These are phyloP conservation scores for Isaurus tuberculatus DNA, from an alignment of 92 coral and sea anemone genomes.

Conservation along the genomic window DNA sequence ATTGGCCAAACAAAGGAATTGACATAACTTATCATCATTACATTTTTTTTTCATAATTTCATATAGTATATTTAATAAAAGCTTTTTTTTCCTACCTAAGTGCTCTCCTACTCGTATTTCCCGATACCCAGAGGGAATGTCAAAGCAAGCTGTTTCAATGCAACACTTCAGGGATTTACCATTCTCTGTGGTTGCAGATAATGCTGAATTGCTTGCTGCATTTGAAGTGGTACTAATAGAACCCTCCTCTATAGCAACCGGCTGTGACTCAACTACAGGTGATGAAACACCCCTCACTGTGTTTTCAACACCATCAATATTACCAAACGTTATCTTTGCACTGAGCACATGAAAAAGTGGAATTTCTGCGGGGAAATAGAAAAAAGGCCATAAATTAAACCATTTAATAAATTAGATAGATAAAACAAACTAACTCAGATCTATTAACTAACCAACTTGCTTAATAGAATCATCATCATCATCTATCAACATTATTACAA, in stretches of 20 bases:
- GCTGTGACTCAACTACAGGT: constrained; percentile 38
- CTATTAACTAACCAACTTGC: neutral
- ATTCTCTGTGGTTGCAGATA: constrained; percentile 26
- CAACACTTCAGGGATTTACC: constrained; percentile 56
- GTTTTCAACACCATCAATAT: constrained; percentile 81
- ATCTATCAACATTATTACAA: neutral
- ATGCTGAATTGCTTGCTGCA: neutral
- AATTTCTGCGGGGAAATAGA: constrained; percentile 65
- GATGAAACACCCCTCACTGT: constrained; percentile 71
- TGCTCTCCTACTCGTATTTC: constrained; percentile 80
- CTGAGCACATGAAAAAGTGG: constrained; percentile 97
- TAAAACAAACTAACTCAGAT: no score
- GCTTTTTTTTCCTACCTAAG: constrained; percentile 73
- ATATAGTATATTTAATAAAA: no score
- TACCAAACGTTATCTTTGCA: constrained; percentile 96
- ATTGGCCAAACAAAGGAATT: no score
- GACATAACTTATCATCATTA: no score
- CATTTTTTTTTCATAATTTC: no score
- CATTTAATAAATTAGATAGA: no score
- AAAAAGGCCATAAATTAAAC: no score
- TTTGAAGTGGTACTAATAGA: constrained; percentile 17
- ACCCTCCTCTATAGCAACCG: constrained; percentile 40
- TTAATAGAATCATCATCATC: neutral
- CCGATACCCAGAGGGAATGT: constrained; percentile 84
- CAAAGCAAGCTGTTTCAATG: constrained; percentile 83